phyloP scores from a whole-genome alignment of 2,113 vertebrate species.

The Pituophis catenifer region DNA sequence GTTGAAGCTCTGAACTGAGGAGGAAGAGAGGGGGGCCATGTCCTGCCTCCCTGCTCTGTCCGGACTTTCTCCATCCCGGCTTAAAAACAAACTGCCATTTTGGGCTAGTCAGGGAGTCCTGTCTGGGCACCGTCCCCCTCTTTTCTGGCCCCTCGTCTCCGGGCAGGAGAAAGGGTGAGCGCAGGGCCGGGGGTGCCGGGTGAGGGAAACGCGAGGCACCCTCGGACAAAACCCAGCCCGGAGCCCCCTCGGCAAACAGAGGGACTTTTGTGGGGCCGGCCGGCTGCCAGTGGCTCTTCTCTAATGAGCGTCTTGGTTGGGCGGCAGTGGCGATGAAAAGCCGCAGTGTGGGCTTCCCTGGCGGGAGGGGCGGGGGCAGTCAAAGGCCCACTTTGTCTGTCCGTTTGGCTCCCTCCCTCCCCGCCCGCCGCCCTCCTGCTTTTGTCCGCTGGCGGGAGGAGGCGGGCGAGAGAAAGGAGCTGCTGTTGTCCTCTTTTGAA shows the following conservation, averaged over 20 bases:
- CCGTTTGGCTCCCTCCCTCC: neutral
- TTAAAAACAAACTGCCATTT: neutral
- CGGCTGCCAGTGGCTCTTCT: conserved; percentile 63
- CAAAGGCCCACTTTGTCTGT: conserved; percentile 67
- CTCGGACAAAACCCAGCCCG: conserved; percentile 56
- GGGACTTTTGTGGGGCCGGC: conserved; percentile 66
- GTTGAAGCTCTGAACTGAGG: neutral
- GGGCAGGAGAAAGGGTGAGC: neutral
- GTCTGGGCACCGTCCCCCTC: fast-evolving
- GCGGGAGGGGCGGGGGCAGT: conserved; percentile 2
- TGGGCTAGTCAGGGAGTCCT: fast-evolving
- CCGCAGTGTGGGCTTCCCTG: conserved; percentile 60
- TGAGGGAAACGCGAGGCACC: conserved; percentile 58
- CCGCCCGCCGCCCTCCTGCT: conserved; percentile 26
- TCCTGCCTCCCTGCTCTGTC: neutral
- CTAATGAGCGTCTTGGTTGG: conserved; percentile 67
- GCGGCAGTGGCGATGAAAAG: conserved; percentile 67
- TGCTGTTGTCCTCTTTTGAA: conserved; percentile 28
- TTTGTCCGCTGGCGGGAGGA: conserved; percentile 50
- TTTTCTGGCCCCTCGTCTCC: neutral
- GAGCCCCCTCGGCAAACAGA: conserved; percentile 65
- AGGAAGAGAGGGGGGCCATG: neutral
- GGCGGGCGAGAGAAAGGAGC: conserved; percentile 52
- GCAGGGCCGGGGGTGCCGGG: conserved; percentile 19
- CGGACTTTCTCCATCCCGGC: neutral